Base-by-base conservation (phyloP, 2,797 vertebrate genomes). In the Halcyon smyrnensis region DNA sequence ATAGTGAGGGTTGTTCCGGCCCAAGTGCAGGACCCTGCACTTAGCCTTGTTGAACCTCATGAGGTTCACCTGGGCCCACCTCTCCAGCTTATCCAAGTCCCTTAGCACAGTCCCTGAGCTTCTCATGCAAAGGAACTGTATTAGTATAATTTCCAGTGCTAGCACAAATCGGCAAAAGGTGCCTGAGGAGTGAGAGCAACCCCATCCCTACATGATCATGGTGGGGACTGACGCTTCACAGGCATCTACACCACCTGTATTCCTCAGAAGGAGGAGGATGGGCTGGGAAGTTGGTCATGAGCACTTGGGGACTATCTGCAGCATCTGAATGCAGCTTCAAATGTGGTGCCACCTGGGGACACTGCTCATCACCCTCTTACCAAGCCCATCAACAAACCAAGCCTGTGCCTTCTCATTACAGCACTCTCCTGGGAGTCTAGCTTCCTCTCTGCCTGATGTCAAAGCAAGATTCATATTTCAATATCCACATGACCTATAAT, bases 401-500 rank as follows among this genome's bases (percentile, higher is more conserved):
- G 46, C 17, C 82, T 39, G 8, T 50, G 54, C 51, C 50, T 82
- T 79, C 91, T 93, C 39, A 78, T 89, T 89, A 73, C 53, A 82
- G 39, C 50, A 69, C 17, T 21, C 32, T 87, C 73, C 50, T 8
- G 6, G 73, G 90, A 92, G 59, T 18, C 64, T 59, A 76, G 74
- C 39, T 94, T 93, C 80, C 63, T 91, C 56, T 74, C 85, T 9
- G 1, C 65, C 65, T 95, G 74, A 96, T 80, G 83, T 86, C 86
- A 93, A 90, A 92, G 69, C 32, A 62, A 77, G 80, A 95, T 90
- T 93, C 75, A 69, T 97, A 89, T 89, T 92, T 93, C 95, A 96
- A 75, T 84, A 86, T 53, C 73, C 68, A 75, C 80, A 77, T 3
- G n/a, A 89, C 83, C 84, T 74, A 75, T 91, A 97, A 97, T 90